Percentiles rank a stretch among this genome's conserved stretches.
Conservation (phyloP, 2,888 invertebrate species). For the Mesopsocus fuscifrons region DNA sequence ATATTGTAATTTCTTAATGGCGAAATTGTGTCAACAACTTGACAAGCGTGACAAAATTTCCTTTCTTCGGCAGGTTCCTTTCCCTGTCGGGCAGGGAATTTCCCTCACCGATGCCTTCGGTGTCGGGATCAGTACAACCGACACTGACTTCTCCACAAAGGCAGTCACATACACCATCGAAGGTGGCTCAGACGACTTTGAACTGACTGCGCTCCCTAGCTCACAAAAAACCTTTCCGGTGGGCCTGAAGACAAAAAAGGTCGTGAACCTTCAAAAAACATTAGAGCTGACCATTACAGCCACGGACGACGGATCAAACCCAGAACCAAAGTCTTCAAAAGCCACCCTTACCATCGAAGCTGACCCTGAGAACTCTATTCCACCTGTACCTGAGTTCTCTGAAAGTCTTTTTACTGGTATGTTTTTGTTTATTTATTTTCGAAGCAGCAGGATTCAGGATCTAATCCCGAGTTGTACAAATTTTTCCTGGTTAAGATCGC, state of each 20-base stretch:
- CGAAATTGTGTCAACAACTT: too few relatives aligned
- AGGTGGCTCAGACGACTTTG: background rate
- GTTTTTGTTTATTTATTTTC: too few relatives aligned
- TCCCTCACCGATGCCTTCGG: background rate
- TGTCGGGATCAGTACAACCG: background rate
- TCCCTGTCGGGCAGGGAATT: background rate
- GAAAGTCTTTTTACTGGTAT: too few relatives aligned
- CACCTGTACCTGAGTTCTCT: background rate
- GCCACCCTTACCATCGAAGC: background rate
- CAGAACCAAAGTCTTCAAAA: background rate
- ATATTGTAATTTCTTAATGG: too few relatives aligned
- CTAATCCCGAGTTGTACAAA: too few relatives aligned
- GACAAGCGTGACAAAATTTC: background rate
- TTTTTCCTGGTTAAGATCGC: too few relatives aligned
- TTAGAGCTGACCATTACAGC: background rate
- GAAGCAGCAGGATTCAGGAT: too few relatives aligned
- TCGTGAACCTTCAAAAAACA: background rate
- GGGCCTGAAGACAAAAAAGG: background rate
- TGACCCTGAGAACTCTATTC: background rate
- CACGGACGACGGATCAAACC: background rate
- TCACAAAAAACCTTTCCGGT: background rate
- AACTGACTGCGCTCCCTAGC: too few relatives aligned
- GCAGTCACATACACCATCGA: background rate
- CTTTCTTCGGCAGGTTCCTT: slow-evolving; percentile 2
- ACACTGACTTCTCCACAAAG: slow-evolving; percentile 4